These are phyloP conservation scores for Bruchidius siliquastri DNA, from an alignment of 2,888 invertebrate species.

Conservation along the genomic window DNA sequence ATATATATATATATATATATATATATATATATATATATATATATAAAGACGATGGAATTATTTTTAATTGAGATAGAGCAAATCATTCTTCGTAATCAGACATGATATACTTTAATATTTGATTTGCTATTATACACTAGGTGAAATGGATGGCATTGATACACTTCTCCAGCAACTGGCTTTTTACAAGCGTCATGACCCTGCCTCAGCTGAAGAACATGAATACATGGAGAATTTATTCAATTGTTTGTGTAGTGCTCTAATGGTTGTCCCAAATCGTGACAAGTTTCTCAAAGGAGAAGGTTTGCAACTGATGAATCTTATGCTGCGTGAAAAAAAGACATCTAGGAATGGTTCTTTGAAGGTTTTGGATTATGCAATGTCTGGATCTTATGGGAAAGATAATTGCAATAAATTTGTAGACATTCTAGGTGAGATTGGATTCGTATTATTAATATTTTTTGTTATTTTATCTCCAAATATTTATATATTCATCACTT, in stretches of 20 bases:
- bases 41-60: too few relatives aligned
- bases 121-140: conserved; percentile 51
- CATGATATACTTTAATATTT: neutral
- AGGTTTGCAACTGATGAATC: conserved; percentile 97
- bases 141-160: conserved; percentile 95
- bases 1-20: too few relatives aligned
- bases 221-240: conserved; percentile 99
- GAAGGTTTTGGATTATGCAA: conserved; percentile 96
- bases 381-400: conserved; percentile 87
- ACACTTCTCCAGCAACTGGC: conserved; percentile 91
- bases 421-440: conserved; percentile 11
- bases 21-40: too few relatives aligned
- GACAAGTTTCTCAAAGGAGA: conserved; percentile 93
- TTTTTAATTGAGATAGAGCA: too few relatives aligned
- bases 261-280: conserved; percentile 84
- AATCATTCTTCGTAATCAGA: too few relatives aligned
- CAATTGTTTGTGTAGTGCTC: conserved; percentile 88
- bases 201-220: conserved; percentile 84
- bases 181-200: conserved; percentile 92
- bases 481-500: too few relatives aligned
- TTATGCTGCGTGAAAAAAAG: conserved; percentile 97
- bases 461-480: too few relatives aligned
- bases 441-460: too few relatives aligned
- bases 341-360: conserved; percentile 92
- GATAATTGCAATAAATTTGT: conserved; percentile 94